Evolutionary conservation across 2,888 invertebrate species (phyloP).

Genomic region (Vandiemenella viatica): DNA sequence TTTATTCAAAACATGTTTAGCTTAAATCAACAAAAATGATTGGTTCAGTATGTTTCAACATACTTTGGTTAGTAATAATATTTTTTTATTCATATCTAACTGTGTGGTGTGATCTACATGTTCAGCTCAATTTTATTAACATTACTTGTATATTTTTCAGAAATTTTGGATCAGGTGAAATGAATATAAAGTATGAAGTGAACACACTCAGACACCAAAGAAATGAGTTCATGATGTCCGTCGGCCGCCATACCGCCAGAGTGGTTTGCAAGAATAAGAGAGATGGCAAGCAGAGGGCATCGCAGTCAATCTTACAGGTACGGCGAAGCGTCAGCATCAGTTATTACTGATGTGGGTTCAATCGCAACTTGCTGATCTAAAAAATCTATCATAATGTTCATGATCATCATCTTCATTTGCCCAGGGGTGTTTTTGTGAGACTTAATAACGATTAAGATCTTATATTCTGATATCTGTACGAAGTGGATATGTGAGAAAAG

Average conservation of each 20-base stretch:
- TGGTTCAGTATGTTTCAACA: neutral
- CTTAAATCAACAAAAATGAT: neutral
- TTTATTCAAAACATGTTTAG: too few relatives aligned
- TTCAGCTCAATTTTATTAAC: neutral
- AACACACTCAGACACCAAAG: slow-evolving; percentile 78
- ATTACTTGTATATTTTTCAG: slow-evolving; percentile 26
- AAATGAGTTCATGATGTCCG: slow-evolving; percentile 87
- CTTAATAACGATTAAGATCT: too few relatives aligned
- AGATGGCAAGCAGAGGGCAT: slow-evolving; percentile 90
- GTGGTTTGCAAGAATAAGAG: slow-evolving; percentile 92
- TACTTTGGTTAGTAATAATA: too few relatives aligned
- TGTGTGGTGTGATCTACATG: neutral
- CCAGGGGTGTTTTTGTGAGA: too few relatives aligned
- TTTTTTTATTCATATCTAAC: neutral
- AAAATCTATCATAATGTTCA: too few relatives aligned
- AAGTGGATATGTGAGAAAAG: too few relatives aligned
- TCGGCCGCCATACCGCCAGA: slow-evolving; percentile 79
- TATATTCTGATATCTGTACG: too few relatives aligned
- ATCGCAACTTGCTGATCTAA: too few relatives aligned
- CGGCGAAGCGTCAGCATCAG: too few relatives aligned
- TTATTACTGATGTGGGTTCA: too few relatives aligned
- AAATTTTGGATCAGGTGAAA: slow-evolving; percentile 82
- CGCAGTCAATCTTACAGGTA: slow-evolving; percentile 82
- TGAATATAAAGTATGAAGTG: slow-evolving; percentile 73
- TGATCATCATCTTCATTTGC: too few relatives aligned